Base-by-base conservation (phyloP, 2,797 vertebrate species). In the Phoebastria nigripes region DNA sequence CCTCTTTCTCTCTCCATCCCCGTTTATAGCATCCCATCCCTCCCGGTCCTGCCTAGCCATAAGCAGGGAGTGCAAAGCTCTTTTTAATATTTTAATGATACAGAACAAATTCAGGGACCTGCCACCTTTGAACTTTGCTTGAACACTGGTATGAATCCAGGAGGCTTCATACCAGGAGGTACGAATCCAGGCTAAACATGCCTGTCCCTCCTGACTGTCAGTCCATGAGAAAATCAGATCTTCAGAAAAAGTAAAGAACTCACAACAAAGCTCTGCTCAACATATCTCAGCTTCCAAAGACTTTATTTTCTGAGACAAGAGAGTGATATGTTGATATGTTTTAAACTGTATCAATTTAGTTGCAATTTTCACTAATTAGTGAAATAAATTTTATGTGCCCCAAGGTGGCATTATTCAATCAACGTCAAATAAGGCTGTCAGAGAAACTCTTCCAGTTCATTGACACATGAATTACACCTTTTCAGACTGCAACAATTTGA, bases 341-440 rank as follows among this genome's bases (percentile, higher is more conserved):
- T 82, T 90, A 82, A 86, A 78, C 3, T 15, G 20, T 29, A 65
- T 39, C 26, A 71, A 80, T 94, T 90, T 91, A 78, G 52, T 86
- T 90, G 86, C 35, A 11, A 41, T 88, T 86, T 90, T 81, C 51
- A 41, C 35, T 95, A 93, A 95, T 90, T 81, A 91, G 10, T 78
- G 69, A 93, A 94, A 88, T 54, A 56, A 93, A 54, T 91, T 61
- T 78, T 69, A 52, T 58, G 24, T 65, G 29, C 54, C 61, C 28
- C 33, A 86, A 66, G 79, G 86, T 55, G 20, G 56, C 61, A 58
- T 90, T 94, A 93, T 82, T 94, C 80, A 94, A 74, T 83, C 87
- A 95, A 56, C 1, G 8, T 78, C 41, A 37, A 44, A 71, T 44
- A 78, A 91, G 54, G 5, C 65, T 95, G 78, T 58, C 67, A 89